Evolutionary conservation across 2,888 invertebrate genomes (phyloP).

Genomic region (Alsophila aescularia): DNA sequence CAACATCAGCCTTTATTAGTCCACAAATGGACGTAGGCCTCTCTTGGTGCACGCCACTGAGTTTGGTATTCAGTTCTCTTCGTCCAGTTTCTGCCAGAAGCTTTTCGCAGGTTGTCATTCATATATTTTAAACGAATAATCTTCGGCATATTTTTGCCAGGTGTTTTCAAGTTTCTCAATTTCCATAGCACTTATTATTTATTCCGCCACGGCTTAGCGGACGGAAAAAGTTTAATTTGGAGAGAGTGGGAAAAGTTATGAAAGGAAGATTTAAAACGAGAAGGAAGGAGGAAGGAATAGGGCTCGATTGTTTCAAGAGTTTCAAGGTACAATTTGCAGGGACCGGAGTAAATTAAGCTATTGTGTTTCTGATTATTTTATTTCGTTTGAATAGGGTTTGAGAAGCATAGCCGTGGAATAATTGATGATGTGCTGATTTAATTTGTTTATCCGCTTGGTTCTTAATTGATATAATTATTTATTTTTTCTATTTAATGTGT

Average conservation of each 20-base stretch:
- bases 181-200: slow-evolving; percentile 28
- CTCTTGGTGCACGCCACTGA: too few species aligned
- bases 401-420: slow-evolving; percentile 6
- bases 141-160: neutral
- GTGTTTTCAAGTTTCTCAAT: slow-evolving; percentile 7
- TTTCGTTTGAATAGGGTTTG: slow-evolving; percentile 13
- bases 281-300: slow-evolving; percentile 20
- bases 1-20: too few species aligned
- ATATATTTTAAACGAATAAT: neutral
- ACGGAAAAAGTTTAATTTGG: slow-evolving; percentile 25
- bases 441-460: too few species aligned
- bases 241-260: slow-evolving; percentile 39
- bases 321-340: slow-evolving; percentile 34
- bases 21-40: too few species aligned
- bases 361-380: slow-evolving; percentile 31
- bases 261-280: slow-evolving; percentile 40
- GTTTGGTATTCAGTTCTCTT: too few species aligned
- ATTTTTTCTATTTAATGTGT: too few species aligned
- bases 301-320: slow-evolving; percentile 38
- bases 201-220: slow-evolving; percentile 24
- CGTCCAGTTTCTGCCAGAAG: too few species aligned
- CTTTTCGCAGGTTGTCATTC: too few species aligned
- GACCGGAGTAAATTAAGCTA: slow-evolving; percentile 32
- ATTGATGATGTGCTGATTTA: neutral
- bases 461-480: too few species aligned